phyloP scores from a whole-genome alignment of 2,113 vertebrate genomes.

The Merops nubicus region DNA sequence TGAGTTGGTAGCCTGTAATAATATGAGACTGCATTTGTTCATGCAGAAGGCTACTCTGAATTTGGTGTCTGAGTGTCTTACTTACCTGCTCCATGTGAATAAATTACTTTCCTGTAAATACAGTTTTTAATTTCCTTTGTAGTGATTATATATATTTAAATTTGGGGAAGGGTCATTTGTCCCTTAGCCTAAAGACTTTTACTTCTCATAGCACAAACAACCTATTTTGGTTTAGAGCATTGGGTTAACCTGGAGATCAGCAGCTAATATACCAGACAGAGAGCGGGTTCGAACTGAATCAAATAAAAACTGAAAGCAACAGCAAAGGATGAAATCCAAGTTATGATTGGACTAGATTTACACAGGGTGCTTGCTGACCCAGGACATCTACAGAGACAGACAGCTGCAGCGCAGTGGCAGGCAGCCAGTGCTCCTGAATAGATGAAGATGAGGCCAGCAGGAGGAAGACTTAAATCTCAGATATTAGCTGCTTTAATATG shows the following conservation, averaged over 20 bases:
- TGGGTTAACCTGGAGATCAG: not conserved
- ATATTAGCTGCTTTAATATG: not conserved
- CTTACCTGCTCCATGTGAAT: not conserved
- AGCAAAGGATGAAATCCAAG: not conserved
- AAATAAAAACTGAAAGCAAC: not conserved
- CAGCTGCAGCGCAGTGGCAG: conserved; percentile 14
- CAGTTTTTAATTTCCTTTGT: not conserved
- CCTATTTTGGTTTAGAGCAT: not conserved
- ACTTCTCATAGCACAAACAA: not conserved
- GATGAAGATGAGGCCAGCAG: not conserved
- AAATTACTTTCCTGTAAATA: not conserved
- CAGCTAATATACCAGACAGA: not conserved
- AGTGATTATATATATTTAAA: not conserved
- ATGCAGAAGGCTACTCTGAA: not conserved
- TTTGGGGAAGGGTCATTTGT: not conserved
- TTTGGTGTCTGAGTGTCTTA: not conserved
- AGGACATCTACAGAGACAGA: not conserved
- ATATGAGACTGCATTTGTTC: not conserved
- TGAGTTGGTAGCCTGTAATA: not conserved
- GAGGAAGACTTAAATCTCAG: not conserved
- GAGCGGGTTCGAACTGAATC: not conserved
- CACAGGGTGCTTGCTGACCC: not conserved
- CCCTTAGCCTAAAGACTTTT: not conserved
- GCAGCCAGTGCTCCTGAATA: not conserved
- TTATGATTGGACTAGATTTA: not conserved